Evolutionary conservation across 1,140 invertebrate genomes (phyloP).

Genomic region (Dendrolimus punctatus): DNA sequence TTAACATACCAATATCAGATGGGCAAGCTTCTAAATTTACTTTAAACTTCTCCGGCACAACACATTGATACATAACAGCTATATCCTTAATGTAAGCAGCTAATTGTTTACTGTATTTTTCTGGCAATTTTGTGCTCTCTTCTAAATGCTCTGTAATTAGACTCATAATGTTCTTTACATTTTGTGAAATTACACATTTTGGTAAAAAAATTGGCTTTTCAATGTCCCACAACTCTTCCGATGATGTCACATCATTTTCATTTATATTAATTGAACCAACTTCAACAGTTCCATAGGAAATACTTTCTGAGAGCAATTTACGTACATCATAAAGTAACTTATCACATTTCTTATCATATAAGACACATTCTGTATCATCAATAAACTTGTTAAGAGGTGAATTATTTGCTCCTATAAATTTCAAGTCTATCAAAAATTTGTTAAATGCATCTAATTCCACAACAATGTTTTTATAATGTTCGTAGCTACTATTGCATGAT

Average conservation of each 20-base stretch:
- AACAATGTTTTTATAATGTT: slow-evolving; percentile 54
- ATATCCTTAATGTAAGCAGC: slow-evolving; percentile 56
- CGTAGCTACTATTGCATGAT: slow-evolving; percentile 47
- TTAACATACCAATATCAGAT: slow-evolving; percentile 56
- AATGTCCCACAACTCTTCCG: slow-evolving; percentile 41
- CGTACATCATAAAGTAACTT: slow-evolving; percentile 52
- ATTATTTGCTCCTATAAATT: slow-evolving; percentile 47
- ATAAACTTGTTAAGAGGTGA: slow-evolving; percentile 60
- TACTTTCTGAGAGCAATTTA: slow-evolving; percentile 39
- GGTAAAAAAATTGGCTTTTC: slow-evolving; percentile 53
- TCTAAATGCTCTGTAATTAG: slow-evolving; percentile 59
- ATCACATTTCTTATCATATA: slow-evolving; percentile 64
- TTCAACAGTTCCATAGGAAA: slow-evolving; percentile 41
- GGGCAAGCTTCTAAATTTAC: slow-evolving; percentile 54
- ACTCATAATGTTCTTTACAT: slow-evolving; percentile 52
- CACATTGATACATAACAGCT: slow-evolving; percentile 57
- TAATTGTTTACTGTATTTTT: slow-evolving; percentile 44
- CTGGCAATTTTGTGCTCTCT: slow-evolving; percentile 48
- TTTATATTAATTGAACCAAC: slow-evolving; percentile 29
- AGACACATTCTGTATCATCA: slow-evolving; percentile 50
- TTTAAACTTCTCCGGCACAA: slow-evolving; percentile 59
- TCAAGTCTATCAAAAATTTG: slow-evolving; percentile 57
- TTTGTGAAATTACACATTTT: slow-evolving; percentile 56
- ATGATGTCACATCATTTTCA: slow-evolving; percentile 46
- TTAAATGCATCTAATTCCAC: slow-evolving; percentile 60